These are phyloP conservation scores for Odontomyia ornata DNA, from an alignment of 2,888 invertebrate species.

Conservation along the genomic window DNA sequence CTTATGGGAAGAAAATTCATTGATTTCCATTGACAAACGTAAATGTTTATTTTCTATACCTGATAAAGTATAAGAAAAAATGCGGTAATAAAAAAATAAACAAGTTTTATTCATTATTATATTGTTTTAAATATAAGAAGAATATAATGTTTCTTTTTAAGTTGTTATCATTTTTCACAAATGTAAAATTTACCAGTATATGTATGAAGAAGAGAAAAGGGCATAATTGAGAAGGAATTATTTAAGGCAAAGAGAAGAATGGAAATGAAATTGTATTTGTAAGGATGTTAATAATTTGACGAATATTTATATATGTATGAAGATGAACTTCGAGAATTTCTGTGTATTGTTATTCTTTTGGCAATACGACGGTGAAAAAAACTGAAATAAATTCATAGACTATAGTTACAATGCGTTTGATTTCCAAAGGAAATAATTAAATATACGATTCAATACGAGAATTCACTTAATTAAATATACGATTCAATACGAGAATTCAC, in stretches of 20 bases:
- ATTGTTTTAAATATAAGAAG: conserved; percentile 44
- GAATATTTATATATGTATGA: neutral
- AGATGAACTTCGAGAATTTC: too few relatives aligned
- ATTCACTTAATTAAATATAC: too few relatives aligned
- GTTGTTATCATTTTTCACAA: conserved; percentile 10
- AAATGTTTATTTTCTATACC: conserved; percentile 37
- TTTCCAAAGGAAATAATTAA: too few relatives aligned
- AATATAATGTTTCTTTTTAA: conserved; percentile 24
- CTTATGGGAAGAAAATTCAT: neutral
- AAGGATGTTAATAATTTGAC: neutral
- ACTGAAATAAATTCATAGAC: too few relatives aligned
- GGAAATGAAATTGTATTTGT: neutral
- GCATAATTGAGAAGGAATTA: neutral
- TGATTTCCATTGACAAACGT: conserved; percentile 21
- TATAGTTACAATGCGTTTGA: too few relatives aligned
- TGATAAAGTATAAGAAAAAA: neutral
- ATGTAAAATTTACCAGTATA: conserved; percentile 9
- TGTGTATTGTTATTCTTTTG: too few relatives aligned
- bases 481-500: too few relatives aligned
- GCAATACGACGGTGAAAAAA: too few relatives aligned
- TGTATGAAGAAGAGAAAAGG: conserved; percentile 5
- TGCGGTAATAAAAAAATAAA: neutral
- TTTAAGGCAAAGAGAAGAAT: neutral
- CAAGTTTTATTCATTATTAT: conserved; percentile 32
- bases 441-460: too few relatives aligned